phyloP scores from a whole-genome alignment of 2,797 vertebrate genomes.

The Uromys caudimaculatus region DNA sequence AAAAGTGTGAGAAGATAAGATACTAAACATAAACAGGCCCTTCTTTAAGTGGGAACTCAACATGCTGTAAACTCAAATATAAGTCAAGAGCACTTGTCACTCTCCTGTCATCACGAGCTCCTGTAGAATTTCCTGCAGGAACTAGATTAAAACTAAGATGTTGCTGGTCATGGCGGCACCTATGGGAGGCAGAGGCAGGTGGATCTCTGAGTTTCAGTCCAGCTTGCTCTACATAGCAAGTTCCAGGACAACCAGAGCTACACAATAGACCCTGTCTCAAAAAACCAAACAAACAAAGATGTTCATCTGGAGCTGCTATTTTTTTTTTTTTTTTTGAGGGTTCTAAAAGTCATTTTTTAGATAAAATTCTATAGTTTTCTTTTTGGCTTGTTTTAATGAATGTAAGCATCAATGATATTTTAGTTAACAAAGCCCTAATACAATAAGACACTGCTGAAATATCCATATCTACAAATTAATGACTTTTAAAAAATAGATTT shows the following conservation, averaged over 20 bases:
- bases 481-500: constrained; percentile 27
- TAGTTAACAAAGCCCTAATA: constrained; percentile 49
- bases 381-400: constrained; percentile 59
- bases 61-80: not conserved
- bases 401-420: constrained; percentile 52
- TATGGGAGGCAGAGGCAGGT: not conserved
- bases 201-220: not conserved
- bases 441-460: constrained; percentile 40
- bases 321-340: constrained; percentile 16
- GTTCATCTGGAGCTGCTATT: constrained; percentile 8
- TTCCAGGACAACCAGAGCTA: not conserved
- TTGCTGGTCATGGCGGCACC: not conserved
- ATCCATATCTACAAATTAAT: constrained; percentile 38
- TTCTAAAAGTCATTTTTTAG: constrained; percentile 64
- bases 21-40: not conserved
- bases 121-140: constrained; percentile 29
- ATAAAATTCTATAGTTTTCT: constrained; percentile 60
- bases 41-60: not conserved
- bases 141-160: constrained; percentile 38
- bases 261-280: not conserved
- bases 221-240: not conserved
- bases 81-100: not conserved
- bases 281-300: not conserved
- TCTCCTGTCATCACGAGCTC: not conserved
- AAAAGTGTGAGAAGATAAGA: not conserved